Base-by-base conservation (phyloP, 1,140 invertebrate genomes). In the Dendroctonus valens region DNA sequence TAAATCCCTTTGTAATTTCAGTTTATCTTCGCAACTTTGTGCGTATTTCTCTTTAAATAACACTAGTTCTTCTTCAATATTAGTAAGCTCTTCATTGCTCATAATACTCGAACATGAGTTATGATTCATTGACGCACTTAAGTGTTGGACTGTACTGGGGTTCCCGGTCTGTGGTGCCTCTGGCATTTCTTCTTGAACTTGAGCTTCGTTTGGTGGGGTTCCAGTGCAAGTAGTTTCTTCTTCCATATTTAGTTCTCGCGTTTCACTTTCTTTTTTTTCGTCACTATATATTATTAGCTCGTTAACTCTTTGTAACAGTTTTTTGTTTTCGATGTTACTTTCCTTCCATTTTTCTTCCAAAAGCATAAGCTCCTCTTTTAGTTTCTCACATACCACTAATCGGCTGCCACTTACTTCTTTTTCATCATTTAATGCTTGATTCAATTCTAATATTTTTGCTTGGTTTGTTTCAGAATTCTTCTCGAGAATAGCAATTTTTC, bases 41-140 rank as follows among this genome's bases (percentile, higher is more conserved):
- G 79, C 79, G 69, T 78, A 84, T 59, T 81, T 80, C 69, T 84
- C 82, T 50, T 84, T 83, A 12, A 84, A 68, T 12, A 79, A 76
- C 52, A 81, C 79, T 49, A 84, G 65, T 68, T 84, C 82, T 64
- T 84, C 82, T 60, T 80, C 80, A 6, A 82, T 65, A 57, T 68
- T 64, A 7, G 65, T 62, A 38, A 76, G 53, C 68, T 76, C 69
- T 44, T 74, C 71, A 26, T 42, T 67, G 59, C 57, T 71, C 38
- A 70, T 58, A n/a, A 65, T 15, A 39, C 58, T 68, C 5, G 50
- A 14, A 42, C n/a, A 26, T 52, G 8, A 39, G 53, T 14, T n/a
- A 4, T 40, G 39, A 11, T 41, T 41, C 8, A 11, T n/a, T 41
- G 11, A 39, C 5, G 9, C 26, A 55, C 26, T 52, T 12, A 15